Evolutionary conservation across 2,113 vertebrate genomes (phyloP).

Genomic region (Psittacula cyanocephala): DNA sequence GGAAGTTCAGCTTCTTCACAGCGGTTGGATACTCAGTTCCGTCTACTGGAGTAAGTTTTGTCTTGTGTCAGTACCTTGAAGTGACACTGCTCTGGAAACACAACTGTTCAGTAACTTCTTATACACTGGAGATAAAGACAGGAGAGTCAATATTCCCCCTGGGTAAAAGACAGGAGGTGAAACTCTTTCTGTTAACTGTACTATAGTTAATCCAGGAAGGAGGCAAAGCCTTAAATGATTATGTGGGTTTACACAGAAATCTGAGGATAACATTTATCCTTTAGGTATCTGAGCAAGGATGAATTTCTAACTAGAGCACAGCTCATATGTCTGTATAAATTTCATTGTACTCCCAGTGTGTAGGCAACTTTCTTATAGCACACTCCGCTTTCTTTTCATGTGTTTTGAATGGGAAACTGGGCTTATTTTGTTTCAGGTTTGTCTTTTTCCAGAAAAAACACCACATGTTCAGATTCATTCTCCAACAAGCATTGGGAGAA

Average conservation of each 20-base stretch:
- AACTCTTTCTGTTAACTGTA: slow-evolving; percentile 33
- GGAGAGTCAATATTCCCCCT: neutral
- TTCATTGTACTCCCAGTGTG: slow-evolving; percentile 5
- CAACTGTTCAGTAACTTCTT: slow-evolving; percentile 1
- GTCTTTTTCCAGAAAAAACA: slow-evolving; percentile 44
- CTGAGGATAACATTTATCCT: slow-evolving; percentile 69
- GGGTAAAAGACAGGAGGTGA: neutral
- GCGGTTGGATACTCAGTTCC: neutral
- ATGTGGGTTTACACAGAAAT: slow-evolving; percentile 57
- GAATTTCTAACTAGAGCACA: slow-evolving; percentile 29
- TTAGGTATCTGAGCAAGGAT: slow-evolving; percentile 31
- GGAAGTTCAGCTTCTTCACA: neutral
- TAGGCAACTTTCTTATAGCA: slow-evolving; percentile 25
- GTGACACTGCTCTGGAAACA: neutral
- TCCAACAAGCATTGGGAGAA: neutral
- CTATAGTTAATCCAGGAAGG: slow-evolving; percentile 49
- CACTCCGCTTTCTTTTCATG: neutral
- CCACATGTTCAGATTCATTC: slow-evolving; percentile 39
- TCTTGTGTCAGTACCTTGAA: neutral
- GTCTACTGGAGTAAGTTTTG: neutral
- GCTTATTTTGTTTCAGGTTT: neutral
- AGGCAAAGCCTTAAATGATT: slow-evolving; percentile 66
- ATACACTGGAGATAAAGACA: slow-evolving; percentile 49
- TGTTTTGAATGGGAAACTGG: slow-evolving; percentile 40
- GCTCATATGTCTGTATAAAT: slow-evolving; percentile 7